A percentile compares a stretch with the other conserved stretches of the same genome.
Evolutionary conservation across 2,888 invertebrate species (phyloP).

Genomic region (Ischnura elegans): DNA sequence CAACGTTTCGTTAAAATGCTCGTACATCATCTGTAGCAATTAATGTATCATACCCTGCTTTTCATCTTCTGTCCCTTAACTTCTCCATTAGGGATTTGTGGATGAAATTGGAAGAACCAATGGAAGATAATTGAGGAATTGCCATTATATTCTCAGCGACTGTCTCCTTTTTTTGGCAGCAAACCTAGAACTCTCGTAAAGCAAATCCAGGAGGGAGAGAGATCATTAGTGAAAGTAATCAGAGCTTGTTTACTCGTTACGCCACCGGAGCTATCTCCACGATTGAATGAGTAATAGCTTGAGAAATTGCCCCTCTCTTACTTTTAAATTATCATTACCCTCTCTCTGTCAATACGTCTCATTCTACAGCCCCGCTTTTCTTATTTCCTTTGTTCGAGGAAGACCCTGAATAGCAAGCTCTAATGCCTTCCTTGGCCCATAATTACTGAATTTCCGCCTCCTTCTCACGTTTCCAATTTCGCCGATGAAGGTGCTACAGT

Average conservation of each 20-base stretch:
- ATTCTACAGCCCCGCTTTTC: neutral
- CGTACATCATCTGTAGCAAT: no score
- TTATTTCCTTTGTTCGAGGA: neutral
- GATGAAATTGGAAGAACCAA: neutral
- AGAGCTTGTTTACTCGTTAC: neutral
- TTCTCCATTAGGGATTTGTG: no score
- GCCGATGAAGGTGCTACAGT: no score
- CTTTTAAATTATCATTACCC: neutral
- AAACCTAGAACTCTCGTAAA: neutral
- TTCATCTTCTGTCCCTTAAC: no score
- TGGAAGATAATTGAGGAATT: neutral
- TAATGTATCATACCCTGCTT: no score
- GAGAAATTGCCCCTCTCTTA: neutral
- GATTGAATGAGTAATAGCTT: neutral
- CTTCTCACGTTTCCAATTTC: neutral
- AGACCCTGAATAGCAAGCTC: neutral
- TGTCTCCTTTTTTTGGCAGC: neutral
- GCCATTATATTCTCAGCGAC: neutral
- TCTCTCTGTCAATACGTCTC: neutral
- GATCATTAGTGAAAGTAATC: neutral
- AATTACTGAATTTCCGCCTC: neutral
- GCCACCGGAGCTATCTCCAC: neutral
- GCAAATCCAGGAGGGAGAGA: no score
- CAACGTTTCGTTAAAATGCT: no score
- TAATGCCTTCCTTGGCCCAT: neutral